These are phyloP conservation scores for Blastomussa wellsi DNA, from an alignment of 92 coral and sea anemone genomes.

Conservation along the genomic window DNA sequence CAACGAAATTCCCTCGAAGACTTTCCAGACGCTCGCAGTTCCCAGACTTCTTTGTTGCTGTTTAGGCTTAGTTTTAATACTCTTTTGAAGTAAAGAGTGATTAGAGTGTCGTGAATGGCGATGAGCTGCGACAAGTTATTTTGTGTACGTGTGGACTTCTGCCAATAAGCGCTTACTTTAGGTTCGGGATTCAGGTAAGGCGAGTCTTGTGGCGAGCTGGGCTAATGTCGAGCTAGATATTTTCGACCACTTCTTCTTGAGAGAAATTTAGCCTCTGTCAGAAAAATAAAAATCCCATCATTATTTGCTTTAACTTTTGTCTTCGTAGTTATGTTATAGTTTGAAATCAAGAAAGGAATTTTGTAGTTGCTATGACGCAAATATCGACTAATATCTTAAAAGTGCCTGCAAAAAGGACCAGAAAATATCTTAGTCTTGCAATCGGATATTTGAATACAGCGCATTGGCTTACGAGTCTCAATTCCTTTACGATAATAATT, in stretches of 20 bases:
- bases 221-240: background rate
- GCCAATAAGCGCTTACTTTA: background rate
- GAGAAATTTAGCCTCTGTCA: background rate
- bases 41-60: background rate
- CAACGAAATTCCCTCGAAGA: background rate
- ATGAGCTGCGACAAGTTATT: background rate
- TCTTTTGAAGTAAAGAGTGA: constrained; percentile 9
- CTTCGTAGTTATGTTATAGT: background rate
- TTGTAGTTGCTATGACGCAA: background rate
- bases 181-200: background rate
- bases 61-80: constrained; percentile 15
- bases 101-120: background rate
- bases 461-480: background rate
- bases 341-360: background rate
- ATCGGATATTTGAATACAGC: background rate
- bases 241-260: background rate
- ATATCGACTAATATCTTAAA: no score
- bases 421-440: background rate
- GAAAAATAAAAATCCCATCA: background rate
- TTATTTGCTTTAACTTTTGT: background rate
- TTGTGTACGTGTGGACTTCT: background rate
- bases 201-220: background rate
- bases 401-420: background rate
- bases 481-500: background rate
- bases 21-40: background rate